Conservation (phyloP, 2,888 invertebrate genomes). For the Tachina grossa region DNA sequence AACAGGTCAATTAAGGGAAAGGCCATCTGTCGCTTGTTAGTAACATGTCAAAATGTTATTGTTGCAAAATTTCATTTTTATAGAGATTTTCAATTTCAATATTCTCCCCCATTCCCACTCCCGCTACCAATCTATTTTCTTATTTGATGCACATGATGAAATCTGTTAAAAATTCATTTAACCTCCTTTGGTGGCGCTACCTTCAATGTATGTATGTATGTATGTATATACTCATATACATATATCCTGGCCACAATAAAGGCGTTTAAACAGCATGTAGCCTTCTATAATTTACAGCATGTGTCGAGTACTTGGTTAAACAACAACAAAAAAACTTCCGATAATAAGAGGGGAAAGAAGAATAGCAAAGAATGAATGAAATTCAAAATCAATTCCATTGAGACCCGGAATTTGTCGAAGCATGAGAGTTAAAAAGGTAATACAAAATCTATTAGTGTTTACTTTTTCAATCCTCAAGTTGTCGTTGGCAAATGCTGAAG, state of each 20-base stretch:
- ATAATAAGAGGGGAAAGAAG: background rate
- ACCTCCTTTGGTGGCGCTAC: constrained; percentile 57
- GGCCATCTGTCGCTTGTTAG: constrained; percentile 71
- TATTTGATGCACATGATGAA: constrained; percentile 41
- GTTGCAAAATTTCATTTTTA: constrained; percentile 59
- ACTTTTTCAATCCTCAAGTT: constrained; percentile 46
- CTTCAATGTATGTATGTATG: background rate
- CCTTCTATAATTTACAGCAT: constrained; percentile 70
- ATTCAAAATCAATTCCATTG: constrained; percentile 64
- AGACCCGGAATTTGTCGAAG: constrained; percentile 67
- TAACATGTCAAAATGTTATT: constrained; percentile 71
- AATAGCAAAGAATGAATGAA: constrained; percentile 31
- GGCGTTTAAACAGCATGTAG: constrained; percentile 71
- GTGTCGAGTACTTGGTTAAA: constrained; percentile 67
- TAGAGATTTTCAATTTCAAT: constrained; percentile 33
- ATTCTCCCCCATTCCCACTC: constrained; percentile 18
- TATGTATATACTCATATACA: background rate
- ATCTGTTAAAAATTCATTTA: constrained; percentile 68
- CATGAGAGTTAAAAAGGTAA: constrained; percentile 71
- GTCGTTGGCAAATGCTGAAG: constrained; percentile 41
- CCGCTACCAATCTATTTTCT: constrained; percentile 1
- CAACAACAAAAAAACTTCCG: background rate
- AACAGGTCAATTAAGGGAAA: constrained; percentile 70
- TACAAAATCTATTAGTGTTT: constrained; percentile 72
- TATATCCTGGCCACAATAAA: constrained; percentile 65